Conservation (phyloP, 2,888 invertebrate species). For the Sericinus montela region DNA sequence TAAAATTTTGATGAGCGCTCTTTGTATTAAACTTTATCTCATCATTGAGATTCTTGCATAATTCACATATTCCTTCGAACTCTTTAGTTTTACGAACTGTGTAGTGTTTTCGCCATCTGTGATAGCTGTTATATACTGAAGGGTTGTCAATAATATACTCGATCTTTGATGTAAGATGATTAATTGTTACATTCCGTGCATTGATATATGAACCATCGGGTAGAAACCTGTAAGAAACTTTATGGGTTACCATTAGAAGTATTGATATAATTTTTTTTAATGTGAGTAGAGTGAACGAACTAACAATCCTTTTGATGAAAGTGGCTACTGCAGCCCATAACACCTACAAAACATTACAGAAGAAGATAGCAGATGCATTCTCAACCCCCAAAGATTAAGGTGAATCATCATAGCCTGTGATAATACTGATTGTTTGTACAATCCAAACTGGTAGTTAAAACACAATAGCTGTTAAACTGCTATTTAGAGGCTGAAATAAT, state of each 20-base stretch:
- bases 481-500: too few species aligned
- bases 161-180: constrained; percentile 40
- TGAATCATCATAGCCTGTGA: too few species aligned
- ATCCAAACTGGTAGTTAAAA: too few species aligned
- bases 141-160: constrained; percentile 39
- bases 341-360: too few species aligned
- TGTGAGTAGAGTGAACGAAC: too few species aligned
- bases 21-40: constrained; percentile 22
- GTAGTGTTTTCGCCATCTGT: constrained; percentile 49
- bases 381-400: too few species aligned
- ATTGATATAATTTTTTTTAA: too few species aligned
- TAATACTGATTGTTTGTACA: too few species aligned
- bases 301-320: too few species aligned
- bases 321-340: too few species aligned
- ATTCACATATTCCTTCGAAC: constrained; percentile 44
- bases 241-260: neutral
- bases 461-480: too few species aligned
- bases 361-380: too few species aligned
- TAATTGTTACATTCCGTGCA: constrained; percentile 27
- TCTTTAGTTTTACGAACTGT: constrained; percentile 34
- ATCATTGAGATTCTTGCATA: constrained; percentile 49
- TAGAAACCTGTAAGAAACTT: constrained; percentile 44
- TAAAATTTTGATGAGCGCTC: constrained; percentile 38
- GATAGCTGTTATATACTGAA: constrained; percentile 38
- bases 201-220: constrained; percentile 57